These are phyloP conservation scores for Sesia bembeciformis DNA, from an alignment of 2,888 invertebrate genomes.

Conservation along the genomic window DNA sequence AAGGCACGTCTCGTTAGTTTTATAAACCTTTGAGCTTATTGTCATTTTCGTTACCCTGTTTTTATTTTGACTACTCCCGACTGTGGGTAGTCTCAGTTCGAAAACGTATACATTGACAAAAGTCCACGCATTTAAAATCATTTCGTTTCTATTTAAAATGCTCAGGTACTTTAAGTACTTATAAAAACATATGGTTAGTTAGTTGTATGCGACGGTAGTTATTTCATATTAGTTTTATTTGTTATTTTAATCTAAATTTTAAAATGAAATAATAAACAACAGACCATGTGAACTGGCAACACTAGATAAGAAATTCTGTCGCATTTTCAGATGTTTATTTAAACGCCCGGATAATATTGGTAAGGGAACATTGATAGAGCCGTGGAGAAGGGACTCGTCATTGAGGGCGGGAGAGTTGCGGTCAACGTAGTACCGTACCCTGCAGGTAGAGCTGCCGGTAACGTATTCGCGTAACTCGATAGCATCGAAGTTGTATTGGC, in stretches of 20 bases:
- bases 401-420: constrained; percentile 36
- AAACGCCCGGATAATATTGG: constrained; percentile 45
- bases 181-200: constrained; percentile 10
- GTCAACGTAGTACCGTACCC: constrained; percentile 48
- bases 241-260: not conserved
- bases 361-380: constrained; percentile 48
- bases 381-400: constrained; percentile 38
- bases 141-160: not conserved
- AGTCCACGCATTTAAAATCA: too few relatives aligned
- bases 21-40: constrained; percentile 3
- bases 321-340: constrained; percentile 3
- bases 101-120: too few relatives aligned
- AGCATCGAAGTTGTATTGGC: constrained; percentile 51
- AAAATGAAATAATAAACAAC: too few relatives aligned
- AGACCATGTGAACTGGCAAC: too few relatives aligned
- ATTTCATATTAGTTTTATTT: not conserved
- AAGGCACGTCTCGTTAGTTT: not conserved
- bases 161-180: constrained; percentile 16
- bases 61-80: not conserved
- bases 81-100: too few relatives aligned
- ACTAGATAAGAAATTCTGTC: too few relatives aligned
- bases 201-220: not conserved
- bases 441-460: constrained; percentile 40
- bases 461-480: constrained; percentile 40
- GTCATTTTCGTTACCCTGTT: constrained; percentile 7